These are phyloP conservation scores for Lycorma delicatula DNA, from an alignment of 1,140 invertebrate genomes.

Conservation along the genomic window DNA sequence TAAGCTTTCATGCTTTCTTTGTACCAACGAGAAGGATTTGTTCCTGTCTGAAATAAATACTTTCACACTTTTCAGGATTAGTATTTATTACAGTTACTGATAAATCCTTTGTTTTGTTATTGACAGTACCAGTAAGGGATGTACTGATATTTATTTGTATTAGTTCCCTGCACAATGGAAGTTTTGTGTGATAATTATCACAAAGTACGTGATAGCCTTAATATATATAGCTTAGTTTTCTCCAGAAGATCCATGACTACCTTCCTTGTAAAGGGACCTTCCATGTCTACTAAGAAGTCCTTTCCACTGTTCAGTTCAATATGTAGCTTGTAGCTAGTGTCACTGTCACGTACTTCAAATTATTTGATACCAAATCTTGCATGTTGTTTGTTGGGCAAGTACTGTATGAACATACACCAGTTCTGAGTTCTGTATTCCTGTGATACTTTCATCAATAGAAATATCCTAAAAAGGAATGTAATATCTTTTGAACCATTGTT, in stretches of 20 bases:
- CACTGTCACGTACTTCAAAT: constrained; percentile 12
- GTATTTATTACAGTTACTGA: background rate
- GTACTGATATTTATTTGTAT: background rate
- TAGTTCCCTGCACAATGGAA: background rate
- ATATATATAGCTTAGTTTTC: background rate
- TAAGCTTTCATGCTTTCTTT: constrained; percentile 11
- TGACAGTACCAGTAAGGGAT: background rate
- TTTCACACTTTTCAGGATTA: constrained; percentile 7
- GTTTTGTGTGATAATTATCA: constrained; percentile 2
- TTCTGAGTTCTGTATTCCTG: constrained; percentile 12
- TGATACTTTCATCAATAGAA: constrained; percentile 21
- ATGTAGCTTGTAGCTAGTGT: background rate
- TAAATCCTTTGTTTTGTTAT: constrained; percentile 2
- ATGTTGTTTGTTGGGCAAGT: constrained; percentile 18
- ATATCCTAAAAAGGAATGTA: too few species aligned
- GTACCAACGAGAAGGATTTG: background rate
- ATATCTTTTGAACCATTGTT: too few species aligned
- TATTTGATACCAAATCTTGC: constrained; percentile 18
- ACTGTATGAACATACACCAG: constrained; percentile 12
- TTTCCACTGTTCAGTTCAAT: background rate
- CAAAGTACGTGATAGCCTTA: constrained; percentile 1
- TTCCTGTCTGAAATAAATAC: background rate
- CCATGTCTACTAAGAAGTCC: background rate
- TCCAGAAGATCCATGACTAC: background rate
- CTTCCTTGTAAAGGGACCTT: background rate